These are phyloP conservation scores for Pelochelys cantorii DNA, from an alignment of 2,797 vertebrate species.

Conservation along the genomic window DNA sequence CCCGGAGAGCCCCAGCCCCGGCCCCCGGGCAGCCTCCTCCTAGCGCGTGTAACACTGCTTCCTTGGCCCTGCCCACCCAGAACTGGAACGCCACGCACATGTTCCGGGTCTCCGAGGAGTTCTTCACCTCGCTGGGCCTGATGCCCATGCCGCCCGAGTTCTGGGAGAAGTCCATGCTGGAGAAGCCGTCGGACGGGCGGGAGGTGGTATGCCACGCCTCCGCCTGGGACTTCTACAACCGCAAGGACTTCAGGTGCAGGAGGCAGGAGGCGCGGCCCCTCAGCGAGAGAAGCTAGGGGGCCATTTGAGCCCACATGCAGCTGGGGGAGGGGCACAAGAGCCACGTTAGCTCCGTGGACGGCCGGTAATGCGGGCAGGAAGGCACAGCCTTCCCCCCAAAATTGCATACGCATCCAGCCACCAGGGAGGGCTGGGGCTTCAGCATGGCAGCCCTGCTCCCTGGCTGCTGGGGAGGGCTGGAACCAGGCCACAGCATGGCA, in stretches of 20 bases:
- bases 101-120: slow-evolving; percentile 92
- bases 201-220: slow-evolving; percentile 98
- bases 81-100: slow-evolving; percentile 90
- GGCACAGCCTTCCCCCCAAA: no score
- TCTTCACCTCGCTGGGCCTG: slow-evolving; percentile 93
- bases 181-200: slow-evolving; percentile 86
- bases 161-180: slow-evolving; percentile 93
- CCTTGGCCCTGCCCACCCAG: slow-evolving; percentile 73
- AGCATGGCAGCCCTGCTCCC: no score
- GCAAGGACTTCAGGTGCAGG: slow-evolving; percentile 94
- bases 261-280: background rate
- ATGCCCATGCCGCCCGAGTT: slow-evolving; percentile 90
- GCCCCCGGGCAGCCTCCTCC: background rate
- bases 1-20: background rate
- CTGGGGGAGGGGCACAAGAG: background rate
- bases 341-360: background rate
- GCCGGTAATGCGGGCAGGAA: no score
- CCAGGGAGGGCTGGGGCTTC: no score
- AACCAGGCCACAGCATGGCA: no score
- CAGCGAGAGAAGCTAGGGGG: background rate
- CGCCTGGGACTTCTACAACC: slow-evolving; percentile 98
- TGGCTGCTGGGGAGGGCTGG: no score
- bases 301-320: background rate
- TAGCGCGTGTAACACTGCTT: background rate
- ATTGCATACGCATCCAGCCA: no score